Percentiles rank a stretch among this genome's conserved stretches.
Evolutionary conservation across 2,113 vertebrate genomes (phyloP).

Genomic region (Pollimyrus isidori): DNA sequence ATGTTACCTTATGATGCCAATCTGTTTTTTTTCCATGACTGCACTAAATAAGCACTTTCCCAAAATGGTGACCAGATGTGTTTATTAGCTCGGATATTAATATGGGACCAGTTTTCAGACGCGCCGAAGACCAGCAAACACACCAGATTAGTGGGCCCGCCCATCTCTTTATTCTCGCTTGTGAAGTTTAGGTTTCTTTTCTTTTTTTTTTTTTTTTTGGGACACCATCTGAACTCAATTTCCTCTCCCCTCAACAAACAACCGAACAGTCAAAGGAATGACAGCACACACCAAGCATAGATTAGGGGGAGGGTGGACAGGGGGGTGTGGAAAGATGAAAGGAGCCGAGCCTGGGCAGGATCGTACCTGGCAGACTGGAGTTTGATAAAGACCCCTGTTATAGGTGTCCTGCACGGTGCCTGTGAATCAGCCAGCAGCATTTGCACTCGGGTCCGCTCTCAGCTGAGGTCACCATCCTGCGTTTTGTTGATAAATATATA

Average conservation of each 20-base stretch:
- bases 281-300: neutral
- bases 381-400: neutral
- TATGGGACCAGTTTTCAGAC: neutral
- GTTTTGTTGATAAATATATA: neutral
- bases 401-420: neutral
- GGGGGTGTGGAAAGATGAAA: neutral
- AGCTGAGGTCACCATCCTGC: neutral
- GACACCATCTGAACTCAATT: conserved; percentile 12
- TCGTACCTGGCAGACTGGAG: neutral
- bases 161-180: neutral
- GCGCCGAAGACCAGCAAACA: neutral
- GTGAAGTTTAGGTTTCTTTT: neutral
- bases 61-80: conserved; percentile 5
- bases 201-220: neutral
- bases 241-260: conserved; percentile 7
- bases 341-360: neutral
- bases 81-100: neutral
- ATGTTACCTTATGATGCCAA: neutral
- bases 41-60: neutral
- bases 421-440: neutral
- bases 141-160: neutral
- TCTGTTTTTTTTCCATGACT: neutral
- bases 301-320: neutral
- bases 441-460: neutral
- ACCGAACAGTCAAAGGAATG: neutral